phyloP scores from a whole-genome alignment of 2,888 invertebrate genomes.

The Trypoxylon attenuatum region DNA sequence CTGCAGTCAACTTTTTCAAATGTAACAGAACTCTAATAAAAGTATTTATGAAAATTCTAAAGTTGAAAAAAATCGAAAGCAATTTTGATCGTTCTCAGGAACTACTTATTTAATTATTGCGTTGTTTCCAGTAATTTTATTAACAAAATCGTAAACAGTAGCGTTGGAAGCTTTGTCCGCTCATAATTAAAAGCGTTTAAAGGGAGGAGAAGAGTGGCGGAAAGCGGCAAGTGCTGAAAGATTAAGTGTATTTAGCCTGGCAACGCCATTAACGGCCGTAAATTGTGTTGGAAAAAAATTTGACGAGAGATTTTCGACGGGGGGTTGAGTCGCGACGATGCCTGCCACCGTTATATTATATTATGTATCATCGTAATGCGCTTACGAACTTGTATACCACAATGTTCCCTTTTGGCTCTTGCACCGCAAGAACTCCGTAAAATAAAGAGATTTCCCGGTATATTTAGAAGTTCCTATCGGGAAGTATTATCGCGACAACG shows the following conservation, averaged over 20 bases:
- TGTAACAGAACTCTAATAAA: too few species aligned
- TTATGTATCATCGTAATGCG: slow-evolving; percentile 30
- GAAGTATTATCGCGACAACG: background rate
- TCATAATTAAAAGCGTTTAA: slow-evolving; percentile 25
- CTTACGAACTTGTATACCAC: slow-evolving; percentile 26
- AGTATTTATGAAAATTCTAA: too few species aligned
- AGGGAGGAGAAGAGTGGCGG: slow-evolving; percentile 1
- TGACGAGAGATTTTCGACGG: background rate
- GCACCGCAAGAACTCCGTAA: slow-evolving; percentile 12
- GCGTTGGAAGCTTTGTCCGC: background rate
- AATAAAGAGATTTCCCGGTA: slow-evolving; percentile 4
- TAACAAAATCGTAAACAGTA: background rate
- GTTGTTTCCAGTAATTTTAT: background rate
- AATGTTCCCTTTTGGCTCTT: slow-evolving; percentile 14
- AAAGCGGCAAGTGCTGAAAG: slow-evolving; percentile 28
- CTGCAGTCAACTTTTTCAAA: too few species aligned
- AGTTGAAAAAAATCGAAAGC: too few species aligned
- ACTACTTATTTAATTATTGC: background rate
- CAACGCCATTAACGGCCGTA: slow-evolving; percentile 63
- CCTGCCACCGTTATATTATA: slow-evolving; percentile 20
- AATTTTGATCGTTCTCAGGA: background rate
- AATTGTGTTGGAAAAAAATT: slow-evolving; percentile 61
- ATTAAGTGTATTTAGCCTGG: slow-evolving; percentile 36
- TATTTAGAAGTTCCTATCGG: background rate
- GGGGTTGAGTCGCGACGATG: slow-evolving; percentile 6